Percentiles rank a stretch among this genome's conserved stretches.
phyloP scores from a whole-genome alignment of 2,113 vertebrate species.

The Felis catus region F.catus_Fca126_mat1.0 CM031418.1:78700001-78700500 shows the following conservation, averaged over 20 bases:
- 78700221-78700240: not conserved
- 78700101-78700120: not conserved
- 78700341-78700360: not conserved
- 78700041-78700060: not conserved
- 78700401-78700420: not conserved
- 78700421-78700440: not conserved
- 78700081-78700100: not conserved
- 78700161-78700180: not conserved
- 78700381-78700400: not conserved
- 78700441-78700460: not conserved
- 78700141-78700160: not conserved
- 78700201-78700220: not conserved
- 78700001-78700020: not conserved
- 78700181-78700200: not conserved
- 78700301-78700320: not conserved
- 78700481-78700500: not conserved
- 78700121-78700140: not conserved
- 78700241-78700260: not conserved
- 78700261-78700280: not conserved
- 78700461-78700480: not conserved
- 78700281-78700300: not conserved
- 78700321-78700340: not conserved
- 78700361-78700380: constrained; percentile 1
- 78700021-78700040: not conserved
- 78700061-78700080: not conserved